These are phyloP conservation scores for Ivindomyrus marchei DNA, from an alignment of 2,113 vertebrate genomes.

Conservation along the genomic window DNA sequence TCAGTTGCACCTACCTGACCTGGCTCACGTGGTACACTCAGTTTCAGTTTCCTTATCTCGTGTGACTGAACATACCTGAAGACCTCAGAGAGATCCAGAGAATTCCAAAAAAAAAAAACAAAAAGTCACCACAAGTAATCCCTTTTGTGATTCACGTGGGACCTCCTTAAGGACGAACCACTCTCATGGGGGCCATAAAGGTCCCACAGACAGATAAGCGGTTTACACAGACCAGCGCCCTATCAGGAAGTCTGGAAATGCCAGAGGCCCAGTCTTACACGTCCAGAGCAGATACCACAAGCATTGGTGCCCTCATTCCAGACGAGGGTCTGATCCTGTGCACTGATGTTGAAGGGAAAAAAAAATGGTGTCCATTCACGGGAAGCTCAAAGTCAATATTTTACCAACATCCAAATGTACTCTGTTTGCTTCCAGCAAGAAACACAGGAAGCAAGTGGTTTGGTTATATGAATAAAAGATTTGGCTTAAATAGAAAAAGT, in stretches of 20 bases:
- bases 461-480: conserved; percentile 6
- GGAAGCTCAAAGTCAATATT: neutral
- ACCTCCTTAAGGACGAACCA: neutral
- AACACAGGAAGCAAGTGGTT: conserved; percentile 3
- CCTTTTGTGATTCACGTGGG: neutral
- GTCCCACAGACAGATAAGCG: neutral
- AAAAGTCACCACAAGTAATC: neutral
- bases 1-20: neutral
- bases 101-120: neutral
- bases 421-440: neutral
- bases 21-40: neutral
- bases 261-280: neutral
- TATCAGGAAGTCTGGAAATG: neutral
- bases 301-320: neutral
- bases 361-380: neutral
- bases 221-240: neutral
- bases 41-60: neutral
- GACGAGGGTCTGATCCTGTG: neutral
- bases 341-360: neutral
- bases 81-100: neutral
- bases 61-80: neutral
- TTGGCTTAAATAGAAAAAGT: conserved; percentile 2
- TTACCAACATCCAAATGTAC: neutral
- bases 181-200: neutral
- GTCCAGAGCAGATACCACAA: neutral